A percentile compares a stretch with the other conserved stretches of the same genome.
Evolutionary conservation across 2,797 vertebrate genomes (phyloP).

Genomic region (Artibeus jamaicensis): DNA sequence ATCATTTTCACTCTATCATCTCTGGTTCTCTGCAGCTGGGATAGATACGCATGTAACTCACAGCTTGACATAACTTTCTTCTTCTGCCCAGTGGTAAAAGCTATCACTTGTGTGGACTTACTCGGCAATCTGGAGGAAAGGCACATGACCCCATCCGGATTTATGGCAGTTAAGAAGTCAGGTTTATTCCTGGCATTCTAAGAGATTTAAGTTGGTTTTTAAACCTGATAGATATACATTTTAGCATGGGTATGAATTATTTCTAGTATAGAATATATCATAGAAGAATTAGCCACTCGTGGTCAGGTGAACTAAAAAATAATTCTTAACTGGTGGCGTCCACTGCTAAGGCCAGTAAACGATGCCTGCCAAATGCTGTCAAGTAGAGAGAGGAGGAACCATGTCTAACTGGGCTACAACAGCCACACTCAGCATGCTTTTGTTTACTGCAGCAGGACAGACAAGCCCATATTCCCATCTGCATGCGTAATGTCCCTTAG

Average conservation of each 20-base stretch:
- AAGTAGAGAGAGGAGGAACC: background rate
- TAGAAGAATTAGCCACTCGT: background rate
- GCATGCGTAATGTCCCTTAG: background rate
- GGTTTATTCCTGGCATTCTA: background rate
- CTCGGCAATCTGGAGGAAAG: background rate
- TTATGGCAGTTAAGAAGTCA: background rate
- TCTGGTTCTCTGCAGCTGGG: background rate
- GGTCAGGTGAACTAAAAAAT: background rate
- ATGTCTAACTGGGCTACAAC: background rate
- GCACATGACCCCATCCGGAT: background rate
- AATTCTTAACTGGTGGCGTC: background rate
- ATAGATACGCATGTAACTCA: background rate
- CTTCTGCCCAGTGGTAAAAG: background rate
- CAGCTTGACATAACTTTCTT: background rate
- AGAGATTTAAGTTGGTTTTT: background rate
- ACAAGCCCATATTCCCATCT: background rate
- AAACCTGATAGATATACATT: background rate
- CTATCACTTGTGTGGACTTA: background rate
- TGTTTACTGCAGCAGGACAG: background rate
- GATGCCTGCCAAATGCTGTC: too few relatives aligned
- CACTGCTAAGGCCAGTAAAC: background rate
- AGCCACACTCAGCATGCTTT: background rate
- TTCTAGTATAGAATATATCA: background rate
- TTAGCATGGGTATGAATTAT: background rate
- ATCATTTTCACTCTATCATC: background rate